Percentiles rank a stretch among this genome's conserved stretches.
phyloP scores from a whole-genome alignment of 2,797 vertebrate genomes.

The Tachyglossus aculeatus region DNA sequence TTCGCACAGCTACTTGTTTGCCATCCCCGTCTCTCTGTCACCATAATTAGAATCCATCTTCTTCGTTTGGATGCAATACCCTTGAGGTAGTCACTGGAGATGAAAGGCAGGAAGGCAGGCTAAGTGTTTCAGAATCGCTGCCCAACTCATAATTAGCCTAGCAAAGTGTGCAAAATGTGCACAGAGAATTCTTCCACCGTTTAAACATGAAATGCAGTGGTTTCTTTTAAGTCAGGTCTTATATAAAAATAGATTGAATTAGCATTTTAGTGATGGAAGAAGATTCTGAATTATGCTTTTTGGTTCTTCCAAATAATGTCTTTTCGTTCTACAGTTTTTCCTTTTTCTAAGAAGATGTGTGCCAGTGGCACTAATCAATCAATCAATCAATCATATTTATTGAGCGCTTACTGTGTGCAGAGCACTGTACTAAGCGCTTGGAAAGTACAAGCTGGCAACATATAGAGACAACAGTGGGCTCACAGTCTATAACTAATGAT shows the following conservation, averaged over 20 bases:
- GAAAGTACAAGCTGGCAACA: too few relatives aligned
- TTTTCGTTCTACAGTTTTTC: neutral
- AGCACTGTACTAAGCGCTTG: too few relatives aligned
- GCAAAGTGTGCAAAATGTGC: too few relatives aligned
- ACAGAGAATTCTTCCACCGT: neutral
- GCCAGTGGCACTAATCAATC: neutral
- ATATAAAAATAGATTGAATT: neutral
- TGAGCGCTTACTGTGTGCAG: too few relatives aligned
- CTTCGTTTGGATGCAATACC: neutral
- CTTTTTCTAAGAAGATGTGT: neutral
- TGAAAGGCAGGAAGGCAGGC: neutral
- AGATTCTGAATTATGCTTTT: neutral
- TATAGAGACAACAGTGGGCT: too few relatives aligned
- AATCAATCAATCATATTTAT: too few relatives aligned
- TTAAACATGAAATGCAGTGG: neutral
- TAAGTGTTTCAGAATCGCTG: neutral
- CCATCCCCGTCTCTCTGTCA: neutral
- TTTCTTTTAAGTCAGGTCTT: conserved; percentile 23
- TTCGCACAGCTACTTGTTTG: neutral
- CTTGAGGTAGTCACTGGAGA: neutral
- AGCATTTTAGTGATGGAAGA: neutral
- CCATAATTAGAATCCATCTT: neutral
- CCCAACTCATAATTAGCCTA: neutral
- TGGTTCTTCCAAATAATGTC: neutral
- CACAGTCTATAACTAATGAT: too few relatives aligned